phyloP scores from a whole-genome alignment of 1,140 invertebrate genomes.

The Argopecten irradians region DNA sequence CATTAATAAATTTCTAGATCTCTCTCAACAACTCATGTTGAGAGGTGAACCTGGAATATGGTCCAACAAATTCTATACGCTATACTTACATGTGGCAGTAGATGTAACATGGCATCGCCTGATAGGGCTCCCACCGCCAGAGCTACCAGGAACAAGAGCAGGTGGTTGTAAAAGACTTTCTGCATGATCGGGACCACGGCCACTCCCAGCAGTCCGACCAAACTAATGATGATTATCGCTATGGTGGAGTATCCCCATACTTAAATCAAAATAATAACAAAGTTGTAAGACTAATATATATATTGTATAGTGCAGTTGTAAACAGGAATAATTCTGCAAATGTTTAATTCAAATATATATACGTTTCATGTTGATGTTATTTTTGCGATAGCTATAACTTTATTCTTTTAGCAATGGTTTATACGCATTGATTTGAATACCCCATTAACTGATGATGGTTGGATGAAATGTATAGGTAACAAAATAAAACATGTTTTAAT shows the following conservation, averaged over 20 bases:
- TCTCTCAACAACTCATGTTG: too few relatives aligned
- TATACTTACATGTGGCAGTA: slow-evolving; percentile 88
- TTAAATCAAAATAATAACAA: slow-evolving; percentile 72
- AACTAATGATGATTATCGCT: slow-evolving; percentile 89
- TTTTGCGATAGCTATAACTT: too few relatives aligned
- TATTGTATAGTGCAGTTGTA: neutral
- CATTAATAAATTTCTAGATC: too few relatives aligned
- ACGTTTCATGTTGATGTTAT: too few relatives aligned
- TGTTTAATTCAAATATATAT: neutral
- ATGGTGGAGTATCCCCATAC: slow-evolving; percentile 86
- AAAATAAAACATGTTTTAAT: too few relatives aligned
- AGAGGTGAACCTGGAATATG: too few relatives aligned
- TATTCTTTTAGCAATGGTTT: too few relatives aligned
- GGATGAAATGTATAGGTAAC: too few relatives aligned
- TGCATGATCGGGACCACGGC: slow-evolving; percentile 93
- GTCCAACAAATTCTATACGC: neutral
- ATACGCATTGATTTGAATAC: neutral
- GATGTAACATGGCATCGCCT: slow-evolving; percentile 93
- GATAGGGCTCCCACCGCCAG: slow-evolving; percentile 93
- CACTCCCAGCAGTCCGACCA: slow-evolving; percentile 88
- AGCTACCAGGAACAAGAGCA: slow-evolving; percentile 93
- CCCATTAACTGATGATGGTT: too few relatives aligned
- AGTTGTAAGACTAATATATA: neutral
- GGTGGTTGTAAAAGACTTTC: slow-evolving; percentile 91
- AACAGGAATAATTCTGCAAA: neutral